Percentiles rank a stretch among this genome's conserved stretches.
Conservation (phyloP, 2,113 vertebrate genomes). For the Merops nubicus region DNA sequence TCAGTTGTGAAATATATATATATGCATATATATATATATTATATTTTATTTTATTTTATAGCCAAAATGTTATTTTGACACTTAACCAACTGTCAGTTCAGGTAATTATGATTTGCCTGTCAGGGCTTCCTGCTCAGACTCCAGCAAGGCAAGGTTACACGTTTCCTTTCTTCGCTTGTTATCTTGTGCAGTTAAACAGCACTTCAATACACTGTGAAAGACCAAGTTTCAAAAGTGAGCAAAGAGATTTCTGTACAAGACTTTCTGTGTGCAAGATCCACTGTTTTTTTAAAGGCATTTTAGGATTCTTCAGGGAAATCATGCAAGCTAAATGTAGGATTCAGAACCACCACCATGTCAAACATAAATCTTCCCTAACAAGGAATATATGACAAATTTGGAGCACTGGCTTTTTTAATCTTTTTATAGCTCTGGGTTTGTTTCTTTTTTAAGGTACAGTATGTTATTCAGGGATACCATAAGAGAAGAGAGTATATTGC, state of each 20-base stretch:
- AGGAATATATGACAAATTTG: neutral
- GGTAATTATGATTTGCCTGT: neutral
- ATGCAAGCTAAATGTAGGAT: neutral
- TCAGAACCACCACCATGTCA: neutral
- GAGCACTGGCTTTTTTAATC: neutral
- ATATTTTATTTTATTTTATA: neutral
- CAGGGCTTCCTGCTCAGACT: neutral
- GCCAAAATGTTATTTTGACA: constrained; percentile 2
- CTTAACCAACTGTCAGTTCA: neutral
- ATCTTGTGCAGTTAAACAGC: neutral
- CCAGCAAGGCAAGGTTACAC: neutral
- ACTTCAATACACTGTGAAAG: neutral
- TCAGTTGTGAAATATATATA: neutral
- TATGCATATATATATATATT: neutral
- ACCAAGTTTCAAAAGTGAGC: neutral
- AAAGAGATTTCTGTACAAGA: neutral
- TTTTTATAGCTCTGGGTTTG: constrained; percentile 24
- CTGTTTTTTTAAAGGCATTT: neutral
- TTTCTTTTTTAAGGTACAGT: constrained; percentile 88
- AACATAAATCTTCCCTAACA: neutral
- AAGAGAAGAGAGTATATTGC: constrained; percentile 98
- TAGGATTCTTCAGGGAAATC: neutral
- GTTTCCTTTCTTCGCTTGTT: neutral
- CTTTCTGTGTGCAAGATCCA: neutral
- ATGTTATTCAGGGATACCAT: constrained; percentile 98